These are phyloP conservation scores for Gasterosteus aculeatus DNA, from an alignment of 2,113 vertebrate species.

Conservation along the genomic window DNA sequence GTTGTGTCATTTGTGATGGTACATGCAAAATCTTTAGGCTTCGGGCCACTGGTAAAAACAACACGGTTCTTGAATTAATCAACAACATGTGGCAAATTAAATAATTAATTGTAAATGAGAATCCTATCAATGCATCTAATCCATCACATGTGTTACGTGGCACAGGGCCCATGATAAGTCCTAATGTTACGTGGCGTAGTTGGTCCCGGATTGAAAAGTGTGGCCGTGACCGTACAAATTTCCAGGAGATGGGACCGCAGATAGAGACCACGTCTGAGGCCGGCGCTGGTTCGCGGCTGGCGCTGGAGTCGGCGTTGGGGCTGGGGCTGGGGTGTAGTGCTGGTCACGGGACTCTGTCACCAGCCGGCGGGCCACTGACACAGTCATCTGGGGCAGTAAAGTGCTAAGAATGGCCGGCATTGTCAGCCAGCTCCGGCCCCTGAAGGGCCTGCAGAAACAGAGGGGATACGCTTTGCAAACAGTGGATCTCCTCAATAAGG, in stretches of 20 bases:
- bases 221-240: neutral
- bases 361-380: constrained; percentile 74
- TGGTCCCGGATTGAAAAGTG: neutral
- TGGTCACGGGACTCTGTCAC: constrained; percentile 78
- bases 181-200: neutral
- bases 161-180: neutral
- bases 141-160: neutral
- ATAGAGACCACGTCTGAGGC: constrained; percentile 17
- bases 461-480: constrained; percentile 76
- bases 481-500: constrained; percentile 74
- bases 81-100: neutral
- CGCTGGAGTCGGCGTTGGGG: constrained; percentile 28
- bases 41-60: neutral
- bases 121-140: neutral
- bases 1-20: neutral
- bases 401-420: constrained; percentile 77
- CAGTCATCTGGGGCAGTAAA: constrained; percentile 77
- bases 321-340: constrained; percentile 63
- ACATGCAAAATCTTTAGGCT: neutral
- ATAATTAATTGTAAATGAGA: neutral
- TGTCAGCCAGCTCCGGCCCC: constrained; percentile 73
- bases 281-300: constrained; percentile 38
- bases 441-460: constrained; percentile 75
- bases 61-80: neutral
- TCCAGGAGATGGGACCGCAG: constrained; percentile 7